Conservation (phyloP, 2,797 vertebrate genomes). For the Heliangelus exortis region DNA sequence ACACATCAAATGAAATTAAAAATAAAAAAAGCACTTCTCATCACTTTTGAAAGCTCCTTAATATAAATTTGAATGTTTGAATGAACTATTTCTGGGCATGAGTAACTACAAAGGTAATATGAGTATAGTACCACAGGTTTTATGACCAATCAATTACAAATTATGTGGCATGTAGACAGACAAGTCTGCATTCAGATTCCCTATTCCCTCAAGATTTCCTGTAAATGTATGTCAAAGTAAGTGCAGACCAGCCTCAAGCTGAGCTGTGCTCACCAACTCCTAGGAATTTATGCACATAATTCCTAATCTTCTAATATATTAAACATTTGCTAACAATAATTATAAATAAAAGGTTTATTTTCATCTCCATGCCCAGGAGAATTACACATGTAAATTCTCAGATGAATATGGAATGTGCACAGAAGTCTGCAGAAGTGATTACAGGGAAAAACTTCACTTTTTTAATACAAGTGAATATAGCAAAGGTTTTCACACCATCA, state of each 20-base stretch:
- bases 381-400: background rate
- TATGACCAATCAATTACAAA: conserved; percentile 41
- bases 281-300: conserved; percentile 32
- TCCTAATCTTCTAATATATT: conserved; percentile 43
- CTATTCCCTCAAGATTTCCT: conserved; percentile 36
- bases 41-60: background rate
- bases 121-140: background rate
- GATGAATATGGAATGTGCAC: background rate
- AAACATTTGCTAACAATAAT: conserved; percentile 46
- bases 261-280: background rate
- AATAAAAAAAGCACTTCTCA: background rate
- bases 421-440: background rate
- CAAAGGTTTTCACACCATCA: background rate
- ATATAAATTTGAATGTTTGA: background rate
- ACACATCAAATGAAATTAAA: background rate
- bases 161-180: conserved; percentile 3
- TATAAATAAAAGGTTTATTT: conserved; percentile 63
- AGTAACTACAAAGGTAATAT: background rate
- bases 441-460: background rate
- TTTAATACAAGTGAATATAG: background rate
- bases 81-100: conserved; percentile 19
- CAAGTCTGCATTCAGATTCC: conserved; percentile 27
- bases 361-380: background rate
- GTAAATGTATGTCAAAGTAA: conserved; percentile 22
- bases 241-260: conserved; percentile 17